phyloP scores from a whole-genome alignment of 2,113 vertebrate species.

The Anser brachyrhynchus region DNA sequence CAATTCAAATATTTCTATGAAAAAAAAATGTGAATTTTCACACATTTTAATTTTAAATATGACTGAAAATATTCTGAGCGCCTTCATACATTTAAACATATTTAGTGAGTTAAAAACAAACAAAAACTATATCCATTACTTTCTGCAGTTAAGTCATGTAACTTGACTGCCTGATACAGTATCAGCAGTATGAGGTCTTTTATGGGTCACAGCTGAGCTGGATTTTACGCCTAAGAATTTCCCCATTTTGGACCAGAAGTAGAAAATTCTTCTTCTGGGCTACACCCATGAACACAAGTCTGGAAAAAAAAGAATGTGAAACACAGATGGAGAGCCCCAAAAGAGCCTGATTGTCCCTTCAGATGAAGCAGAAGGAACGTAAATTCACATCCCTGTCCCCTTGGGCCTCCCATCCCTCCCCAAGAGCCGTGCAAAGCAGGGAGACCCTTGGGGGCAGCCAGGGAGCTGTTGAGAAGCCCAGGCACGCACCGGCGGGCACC shows the following conservation, averaged over 20 bases:
- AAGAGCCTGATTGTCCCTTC: background rate
- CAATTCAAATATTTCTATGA: background rate
- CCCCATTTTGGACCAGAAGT: background rate
- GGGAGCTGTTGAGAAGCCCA: background rate
- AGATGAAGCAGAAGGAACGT: background rate
- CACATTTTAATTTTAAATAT: background rate
- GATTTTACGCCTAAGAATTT: background rate
- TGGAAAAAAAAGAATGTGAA: background rate
- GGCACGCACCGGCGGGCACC: fast-evolving
- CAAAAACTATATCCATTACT: background rate
- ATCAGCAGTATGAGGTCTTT: background rate
- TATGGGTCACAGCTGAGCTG: background rate
- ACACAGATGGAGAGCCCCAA: background rate
- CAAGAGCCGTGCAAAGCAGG: background rate
- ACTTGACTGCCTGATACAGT: background rate
- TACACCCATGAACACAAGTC: background rate
- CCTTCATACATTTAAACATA: background rate
- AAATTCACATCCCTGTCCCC: background rate
- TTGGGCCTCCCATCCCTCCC: background rate
- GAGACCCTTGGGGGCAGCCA: background rate
- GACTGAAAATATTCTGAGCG: background rate
- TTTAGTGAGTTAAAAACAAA: background rate
- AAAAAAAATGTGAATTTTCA: background rate
- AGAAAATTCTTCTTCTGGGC: background rate
- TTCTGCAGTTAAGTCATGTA: background rate